These are phyloP conservation scores for Saimiri boliviensis DNA, from an alignment of 2,113 vertebrate genomes.

Conservation along the genomic window DNA sequence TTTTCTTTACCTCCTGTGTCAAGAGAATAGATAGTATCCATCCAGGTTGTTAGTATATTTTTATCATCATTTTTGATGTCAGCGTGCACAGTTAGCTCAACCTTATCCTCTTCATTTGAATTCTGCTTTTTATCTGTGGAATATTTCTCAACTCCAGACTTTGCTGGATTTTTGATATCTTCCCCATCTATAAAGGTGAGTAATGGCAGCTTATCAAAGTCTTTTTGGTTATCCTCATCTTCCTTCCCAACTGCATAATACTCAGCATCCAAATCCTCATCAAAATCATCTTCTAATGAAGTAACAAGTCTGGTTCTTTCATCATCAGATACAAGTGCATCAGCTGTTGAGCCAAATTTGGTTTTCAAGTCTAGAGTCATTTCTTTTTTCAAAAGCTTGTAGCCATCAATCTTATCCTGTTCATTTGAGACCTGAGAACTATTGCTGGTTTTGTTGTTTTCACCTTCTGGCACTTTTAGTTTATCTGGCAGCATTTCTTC, in stretches of 20 bases:
- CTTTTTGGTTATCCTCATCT: no score
- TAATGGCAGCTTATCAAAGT: no score
- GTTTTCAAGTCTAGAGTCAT: slow-evolving; percentile 88
- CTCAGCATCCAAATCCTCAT: slow-evolving; percentile 78
- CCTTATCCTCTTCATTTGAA: no score
- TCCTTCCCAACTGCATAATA: slow-evolving; percentile 48
- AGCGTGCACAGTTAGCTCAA: no score
- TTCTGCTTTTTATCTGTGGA: no score
- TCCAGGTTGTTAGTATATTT: no score
- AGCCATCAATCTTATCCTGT: slow-evolving; percentile 77
- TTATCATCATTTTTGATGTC: no score
- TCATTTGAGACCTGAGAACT: slow-evolving; percentile 70
- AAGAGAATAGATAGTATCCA: no score
- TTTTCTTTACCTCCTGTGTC: no score
- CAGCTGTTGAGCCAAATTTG: slow-evolving; percentile 90
- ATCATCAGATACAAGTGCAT: slow-evolving; percentile 90
- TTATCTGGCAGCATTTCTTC: slow-evolving; percentile 76
- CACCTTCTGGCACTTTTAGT: slow-evolving; percentile 82
- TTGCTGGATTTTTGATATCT: no score
- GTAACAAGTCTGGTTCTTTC: slow-evolving; percentile 90
- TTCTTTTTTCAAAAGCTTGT: slow-evolving; percentile 82
- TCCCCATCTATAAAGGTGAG: no score
- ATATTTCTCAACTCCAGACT: no score
- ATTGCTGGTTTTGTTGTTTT: slow-evolving; percentile 84
- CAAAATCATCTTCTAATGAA: slow-evolving; percentile 81